These are phyloP conservation scores for Phodopus roborovskii DNA, from an alignment of 2,113 vertebrate genomes.

Conservation along the genomic window DNA sequence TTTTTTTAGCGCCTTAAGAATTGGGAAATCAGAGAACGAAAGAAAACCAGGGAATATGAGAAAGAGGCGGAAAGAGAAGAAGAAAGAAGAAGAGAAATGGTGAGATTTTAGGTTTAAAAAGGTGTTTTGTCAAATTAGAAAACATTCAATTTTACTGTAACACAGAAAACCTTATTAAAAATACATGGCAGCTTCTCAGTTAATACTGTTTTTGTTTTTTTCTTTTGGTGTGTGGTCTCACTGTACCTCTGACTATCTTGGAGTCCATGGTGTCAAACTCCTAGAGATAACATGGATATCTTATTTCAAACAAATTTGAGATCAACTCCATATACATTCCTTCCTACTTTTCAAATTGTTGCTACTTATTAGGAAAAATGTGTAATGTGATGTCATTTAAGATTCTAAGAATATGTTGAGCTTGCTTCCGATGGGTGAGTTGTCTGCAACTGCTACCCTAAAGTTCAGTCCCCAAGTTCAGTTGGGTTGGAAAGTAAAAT, in stretches of 20 bases:
- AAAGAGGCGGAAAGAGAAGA: conserved; percentile 97
- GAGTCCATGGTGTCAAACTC: background rate
- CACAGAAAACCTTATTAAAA: background rate
- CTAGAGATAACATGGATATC: background rate
- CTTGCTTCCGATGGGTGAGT: background rate
- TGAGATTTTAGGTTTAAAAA: conserved; percentile 80
- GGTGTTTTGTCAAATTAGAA: background rate
- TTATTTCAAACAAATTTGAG: background rate
- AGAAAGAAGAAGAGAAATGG: conserved; percentile 96
- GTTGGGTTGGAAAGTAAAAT: no score
- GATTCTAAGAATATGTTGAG: background rate
- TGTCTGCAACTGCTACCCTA: background rate
- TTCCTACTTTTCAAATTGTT: conserved; percentile 21
- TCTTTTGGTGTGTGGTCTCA: background rate
- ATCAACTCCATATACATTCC: background rate
- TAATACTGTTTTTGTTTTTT: background rate
- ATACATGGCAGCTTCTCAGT: background rate
- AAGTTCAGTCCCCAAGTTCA: background rate
- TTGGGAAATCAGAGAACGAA: conserved; percentile 98
- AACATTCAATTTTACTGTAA: background rate
- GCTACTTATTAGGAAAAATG: background rate
- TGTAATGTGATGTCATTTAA: background rate
- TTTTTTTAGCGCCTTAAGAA: conserved; percentile 94
- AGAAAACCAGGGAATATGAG: conserved; percentile 96
- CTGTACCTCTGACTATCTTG: background rate